Base-by-base conservation (phyloP, 2,888 invertebrate genomes). In the Hypercompe scribonia region DNA sequence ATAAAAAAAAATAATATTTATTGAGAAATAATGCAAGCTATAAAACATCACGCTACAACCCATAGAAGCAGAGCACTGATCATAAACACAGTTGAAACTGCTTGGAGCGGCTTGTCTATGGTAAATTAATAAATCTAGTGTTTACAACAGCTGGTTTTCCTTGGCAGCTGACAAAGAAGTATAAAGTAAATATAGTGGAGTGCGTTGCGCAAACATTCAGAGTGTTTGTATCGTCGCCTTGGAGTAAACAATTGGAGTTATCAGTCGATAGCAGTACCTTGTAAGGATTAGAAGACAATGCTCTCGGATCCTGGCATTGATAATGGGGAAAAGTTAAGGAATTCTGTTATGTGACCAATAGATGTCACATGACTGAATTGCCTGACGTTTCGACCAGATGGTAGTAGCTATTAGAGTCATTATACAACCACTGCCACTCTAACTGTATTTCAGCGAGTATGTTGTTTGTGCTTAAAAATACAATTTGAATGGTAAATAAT, bases 231-330 rank as follows among this genome's bases (percentile, higher is more conserved):
- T 68, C 74, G 54, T 73, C 71, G 77, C 81, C 83, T 81, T 78
- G 82, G 75, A 69, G 75, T 69, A 81, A 84, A 79, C 80, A 84
- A 83, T 84, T 42, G 50, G 31, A 73, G 71, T 72, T 79, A 84
- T 84, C 84, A 81, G 84, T 78, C 84, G 84, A 81, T 83, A 77
- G 74, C 76, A 74, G 74, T 75, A 78, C 77, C 83, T 84, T 84
- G 84, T 80, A 71, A 18, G 58, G 74, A 78, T 77, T 78, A 70
- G 39, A 61, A 82, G 78, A 81, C 84, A 81, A 81, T 84, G 84
- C 79, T 72, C 84, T 82, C 71, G 70, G 77, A 65, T 68, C 69
- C 68, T 63, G 46, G 64, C 24, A 66, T 28, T 74, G 79, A 84
- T 80, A 83, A 73, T 72, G 58, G 74, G 36, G 63, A 68, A 76